A percentile compares a stretch with the other conserved stretches of the same genome.
Conservation (phyloP, 2,888 invertebrate genomes). For the Zygaena filipendulae region DNA sequence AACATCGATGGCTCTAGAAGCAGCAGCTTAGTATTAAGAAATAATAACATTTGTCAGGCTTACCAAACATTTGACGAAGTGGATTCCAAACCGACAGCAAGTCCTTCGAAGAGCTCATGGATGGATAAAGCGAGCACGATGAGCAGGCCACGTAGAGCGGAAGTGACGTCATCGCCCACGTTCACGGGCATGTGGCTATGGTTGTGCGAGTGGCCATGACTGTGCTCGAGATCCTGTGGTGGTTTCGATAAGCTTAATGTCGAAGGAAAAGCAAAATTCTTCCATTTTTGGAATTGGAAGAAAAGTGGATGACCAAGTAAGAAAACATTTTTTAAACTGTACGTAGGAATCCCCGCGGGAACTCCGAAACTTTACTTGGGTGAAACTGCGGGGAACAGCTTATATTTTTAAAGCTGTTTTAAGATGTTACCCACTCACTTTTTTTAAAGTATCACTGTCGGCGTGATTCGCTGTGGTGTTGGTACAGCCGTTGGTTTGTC, state of each 20-base stretch:
- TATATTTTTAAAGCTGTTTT: too few relatives aligned
- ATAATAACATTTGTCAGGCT: too few relatives aligned
- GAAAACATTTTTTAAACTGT: too few relatives aligned
- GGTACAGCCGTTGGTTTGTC: constrained; percentile 27
- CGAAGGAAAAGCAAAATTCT: constrained; percentile 7
- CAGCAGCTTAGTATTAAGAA: too few relatives aligned
- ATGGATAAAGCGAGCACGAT: constrained; percentile 86
- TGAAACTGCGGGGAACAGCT: too few relatives aligned
- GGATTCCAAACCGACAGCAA: constrained; percentile 82
- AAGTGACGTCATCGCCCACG: constrained; percentile 52
- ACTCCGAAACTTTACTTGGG: too few relatives aligned
- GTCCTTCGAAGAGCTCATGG: constrained; percentile 88
- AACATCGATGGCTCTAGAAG: constrained; percentile 22
- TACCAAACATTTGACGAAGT: constrained; percentile 57
- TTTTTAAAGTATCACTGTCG: constrained; percentile 31
- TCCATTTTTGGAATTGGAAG: constrained; percentile 3
- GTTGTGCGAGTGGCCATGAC: constrained; percentile 35
- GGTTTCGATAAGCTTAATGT: too few relatives aligned
- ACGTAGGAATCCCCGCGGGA: too few relatives aligned
- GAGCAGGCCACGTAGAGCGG: constrained; percentile 76
- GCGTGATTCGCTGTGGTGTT: constrained; percentile 56
- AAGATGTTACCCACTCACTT: too few relatives aligned
- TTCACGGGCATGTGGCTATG: constrained; percentile 58
- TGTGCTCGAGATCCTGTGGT: constrained; percentile 39
- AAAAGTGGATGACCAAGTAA: constrained; percentile 4